Percentiles rank a stretch among this genome's conserved stretches.
Conservation (phyloP, 2,888 invertebrate species). For the Capitulum mitella region DNA sequence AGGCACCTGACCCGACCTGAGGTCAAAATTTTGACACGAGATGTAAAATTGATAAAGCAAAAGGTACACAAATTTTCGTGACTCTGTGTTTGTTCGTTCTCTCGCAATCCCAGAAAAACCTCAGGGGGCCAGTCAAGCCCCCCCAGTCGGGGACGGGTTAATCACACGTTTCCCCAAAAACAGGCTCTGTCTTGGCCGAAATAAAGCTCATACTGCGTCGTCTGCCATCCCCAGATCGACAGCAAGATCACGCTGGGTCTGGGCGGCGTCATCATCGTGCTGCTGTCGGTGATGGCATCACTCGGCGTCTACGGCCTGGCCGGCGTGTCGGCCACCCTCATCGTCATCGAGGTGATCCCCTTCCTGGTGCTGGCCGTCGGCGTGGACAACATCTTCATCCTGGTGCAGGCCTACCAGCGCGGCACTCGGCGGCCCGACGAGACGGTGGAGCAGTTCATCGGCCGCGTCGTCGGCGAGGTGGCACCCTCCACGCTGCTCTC, state of each 20-base stretch:
- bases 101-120: too few species aligned
- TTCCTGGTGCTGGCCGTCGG: slow-evolving; percentile 97
- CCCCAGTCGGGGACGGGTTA: too few species aligned
- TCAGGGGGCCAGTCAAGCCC: too few species aligned
- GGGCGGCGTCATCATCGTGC: slow-evolving; percentile 85
- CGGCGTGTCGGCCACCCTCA: slow-evolving; percentile 84
- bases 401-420: slow-evolving; percentile 89
- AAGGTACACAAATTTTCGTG: too few species aligned
- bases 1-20: too few species aligned
- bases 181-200: too few species aligned
- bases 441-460: slow-evolving; percentile 77
- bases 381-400: slow-evolving; percentile 97
- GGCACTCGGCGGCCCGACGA: slow-evolving; percentile 63
- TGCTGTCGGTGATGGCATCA: slow-evolving; percentile 85
- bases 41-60: too few species aligned
- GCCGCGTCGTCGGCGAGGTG: slow-evolving; percentile 81
- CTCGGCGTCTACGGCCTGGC: slow-evolving; percentile 87
- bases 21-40: too few species aligned
- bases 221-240: too few species aligned
- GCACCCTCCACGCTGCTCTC: slow-evolving; percentile 96
- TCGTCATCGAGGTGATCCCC: slow-evolving; percentile 94
- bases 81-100: too few species aligned
- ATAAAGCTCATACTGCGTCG: too few species aligned
- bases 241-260: slow-evolving; percentile 93
- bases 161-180: too few species aligned